Evolutionary conservation across 2,888 invertebrate species (phyloP), one percentile per base, ranked within the genome.

Genomic region (Himalopsyche kuldschensis): DNA sequence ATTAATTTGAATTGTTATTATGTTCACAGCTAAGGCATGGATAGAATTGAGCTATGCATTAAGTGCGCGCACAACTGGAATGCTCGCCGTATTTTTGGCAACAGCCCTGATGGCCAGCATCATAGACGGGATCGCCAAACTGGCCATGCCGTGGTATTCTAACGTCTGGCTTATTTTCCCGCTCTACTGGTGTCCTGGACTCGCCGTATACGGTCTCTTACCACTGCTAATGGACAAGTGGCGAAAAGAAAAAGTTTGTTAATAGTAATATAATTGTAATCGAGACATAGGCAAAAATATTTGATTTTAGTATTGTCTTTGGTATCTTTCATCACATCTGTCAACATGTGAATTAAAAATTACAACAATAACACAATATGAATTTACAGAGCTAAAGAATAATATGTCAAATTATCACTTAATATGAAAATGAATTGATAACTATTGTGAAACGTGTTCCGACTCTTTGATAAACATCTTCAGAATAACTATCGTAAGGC

Each of bases 151-250:
- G 2, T 86, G 85, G 85, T 86, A 78, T 55, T 80, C 84, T 11
- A 85, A 86, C 32, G 75, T 82, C 10, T 85, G 82, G 80, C 76
- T 86, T 20, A 78, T 86, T 24, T 86, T 86, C 55, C 86, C 86
- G 4, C 77, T 86, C 15, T 86, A 84, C 31, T 86, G 85, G 85
- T 84, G 84, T 79, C 86, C 86, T 5, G 35, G 48, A 20, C 31
- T 86, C 4, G 81, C 69, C 30, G 80, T 46, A n/a, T 84, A 78
- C 31, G 75, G 32, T 11, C 20, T 84, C 5, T 35, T 84, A 1
- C 82, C 79, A 1, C 20, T 79, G 4, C 35, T 81, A 5, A 78
- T 85, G 17, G 80, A 86, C 69, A 35, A 32, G 5, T 86, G 84
- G 85, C 82, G 86, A 75, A 30, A 63, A 24, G 78, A 85, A 32